Evolutionary conservation across 1,140 invertebrate genomes (phyloP).

Genomic region (Drosophila kanapiae): DNA sequence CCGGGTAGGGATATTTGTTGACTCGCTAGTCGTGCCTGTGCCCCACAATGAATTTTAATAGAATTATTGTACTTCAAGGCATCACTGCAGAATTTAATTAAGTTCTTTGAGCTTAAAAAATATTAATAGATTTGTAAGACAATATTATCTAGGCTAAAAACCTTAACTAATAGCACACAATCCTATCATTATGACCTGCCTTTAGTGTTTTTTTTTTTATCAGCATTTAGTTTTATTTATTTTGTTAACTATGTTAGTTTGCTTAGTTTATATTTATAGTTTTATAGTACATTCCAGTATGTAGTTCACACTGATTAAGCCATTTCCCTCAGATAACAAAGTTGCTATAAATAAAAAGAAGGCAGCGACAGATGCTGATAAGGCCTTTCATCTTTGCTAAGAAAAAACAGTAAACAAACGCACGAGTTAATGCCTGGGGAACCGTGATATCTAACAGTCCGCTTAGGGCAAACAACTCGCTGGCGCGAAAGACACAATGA

Average conservation of each 20-base stretch:
- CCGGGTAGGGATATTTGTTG: no score
- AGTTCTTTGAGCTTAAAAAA: no score
- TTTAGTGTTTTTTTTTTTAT: no score
- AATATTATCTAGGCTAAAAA: background rate
- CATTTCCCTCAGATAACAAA: slow-evolving; percentile 19
- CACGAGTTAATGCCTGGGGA: slow-evolving; percentile 11
- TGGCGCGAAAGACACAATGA: slow-evolving; percentile 6
- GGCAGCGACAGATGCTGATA: slow-evolving; percentile 38
- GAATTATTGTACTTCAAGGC: no score
- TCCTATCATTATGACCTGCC: no score
- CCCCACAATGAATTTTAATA: no score
- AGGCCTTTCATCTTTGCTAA: slow-evolving; percentile 30
- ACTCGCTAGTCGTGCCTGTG: no score
- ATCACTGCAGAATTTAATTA: no score
- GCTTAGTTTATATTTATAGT: background rate
- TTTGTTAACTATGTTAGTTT: background rate
- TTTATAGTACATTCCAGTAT: slow-evolving; percentile 1
- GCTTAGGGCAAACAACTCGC: slow-evolving; percentile 9
- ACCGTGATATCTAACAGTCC: slow-evolving; percentile 14
- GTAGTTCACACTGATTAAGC: slow-evolving; percentile 36
- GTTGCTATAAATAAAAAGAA: slow-evolving; percentile 23
- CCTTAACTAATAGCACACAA: background rate
- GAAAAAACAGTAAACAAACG: slow-evolving; percentile 17
- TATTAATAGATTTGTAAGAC: background rate
- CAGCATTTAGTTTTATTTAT: background rate